phyloP scores from a whole-genome alignment of 1,140 invertebrate species.

The Copidosoma floridanum region DNA sequence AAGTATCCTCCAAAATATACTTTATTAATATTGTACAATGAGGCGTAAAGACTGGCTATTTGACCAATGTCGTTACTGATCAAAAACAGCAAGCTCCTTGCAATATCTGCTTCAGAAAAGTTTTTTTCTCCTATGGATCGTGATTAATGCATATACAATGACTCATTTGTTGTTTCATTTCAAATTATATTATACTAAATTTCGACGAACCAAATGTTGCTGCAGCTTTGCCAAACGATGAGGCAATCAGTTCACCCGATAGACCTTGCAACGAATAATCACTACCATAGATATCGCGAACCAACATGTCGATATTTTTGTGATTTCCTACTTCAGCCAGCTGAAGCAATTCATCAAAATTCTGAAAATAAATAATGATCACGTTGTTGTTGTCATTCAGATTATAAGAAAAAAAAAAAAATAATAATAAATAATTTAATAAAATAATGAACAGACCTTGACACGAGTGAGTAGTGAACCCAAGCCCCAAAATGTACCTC shows the following conservation, averaged over 20 bases:
- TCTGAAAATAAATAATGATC: conserved; percentile 44
- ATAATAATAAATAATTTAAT: conserved; percentile 7
- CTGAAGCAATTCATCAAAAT: conserved; percentile 72
- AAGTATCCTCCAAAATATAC: conserved; percentile 80
- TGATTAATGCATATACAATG: background rate
- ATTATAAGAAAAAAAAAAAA: background rate
- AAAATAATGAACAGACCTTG: conserved; percentile 53
- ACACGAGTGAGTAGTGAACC: conserved; percentile 71
- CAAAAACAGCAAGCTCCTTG: conserved; percentile 69
- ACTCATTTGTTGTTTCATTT: no score
- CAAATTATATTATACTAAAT: no score
- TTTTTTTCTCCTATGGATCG: conserved; percentile 26
- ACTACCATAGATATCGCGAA: conserved; percentile 75
- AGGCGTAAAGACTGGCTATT: conserved; percentile 71
- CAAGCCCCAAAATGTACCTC: conserved; percentile 77
- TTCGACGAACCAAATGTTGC: no score
- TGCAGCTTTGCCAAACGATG: conserved; percentile 74
- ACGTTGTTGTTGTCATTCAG: no score
- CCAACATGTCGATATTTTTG: conserved; percentile 71
- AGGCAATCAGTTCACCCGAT: conserved; percentile 71
- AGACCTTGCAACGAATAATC: conserved; percentile 63
- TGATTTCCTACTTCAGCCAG: conserved; percentile 74
- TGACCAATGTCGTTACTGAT: conserved; percentile 80
- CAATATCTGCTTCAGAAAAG: conserved; percentile 66
- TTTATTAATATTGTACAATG: conserved; percentile 64